Evolutionary conservation across 2,113 vertebrate species (phyloP), one percentile per base, ranked within the genome.

Genomic region (Rissa tridactyla): DNA sequence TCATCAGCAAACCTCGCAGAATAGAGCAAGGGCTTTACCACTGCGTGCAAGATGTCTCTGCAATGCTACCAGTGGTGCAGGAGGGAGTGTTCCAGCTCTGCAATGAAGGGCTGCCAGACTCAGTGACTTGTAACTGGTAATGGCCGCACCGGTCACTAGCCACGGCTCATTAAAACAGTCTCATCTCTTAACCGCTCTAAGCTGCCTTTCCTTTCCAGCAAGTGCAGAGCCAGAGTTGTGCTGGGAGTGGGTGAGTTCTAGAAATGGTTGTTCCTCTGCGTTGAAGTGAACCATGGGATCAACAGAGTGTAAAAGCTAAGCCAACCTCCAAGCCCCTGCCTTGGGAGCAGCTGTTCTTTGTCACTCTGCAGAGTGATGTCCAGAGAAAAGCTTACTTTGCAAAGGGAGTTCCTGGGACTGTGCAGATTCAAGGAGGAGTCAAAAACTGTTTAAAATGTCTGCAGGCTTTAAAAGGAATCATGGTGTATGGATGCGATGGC

Each of bases 321-420:
- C 61, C 51, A 87, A 4, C 30, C 61, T 75, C 85, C 26, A 4
- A 82, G 66, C 34, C 27, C 51, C 46, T 91, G 81, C 52, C 90
- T 66, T 73, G 86, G 82, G 76, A 92, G 76, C 91, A 94, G 88
- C 91, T 95, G 92, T 47, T 88, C 86, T 94, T 61, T 77, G 88
- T 90, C 96, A 90, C 36, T 94, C 29, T 12, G 25, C 46, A 61
- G 58, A 40, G 64, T 21, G 36, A 78, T 83, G 60, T 70, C 79
- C 82, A 81, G 60, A 86, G 72, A 80, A 92, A 65, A 93, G 88
- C 91, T 88, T 77, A 54, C 76, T 81, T 86, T 92, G 91, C 72
- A 70, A 62, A 90, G 76, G 76, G 30, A 29, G 42, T 81, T 94
- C 71, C 76, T 86, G 83, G 61, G 88, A 38, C 51, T 64, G n/a